Percentiles rank a stretch among this genome's conserved stretches.
Conservation (phyloP, 2,888 invertebrate species). For the Heliconius ethilla region DNA sequence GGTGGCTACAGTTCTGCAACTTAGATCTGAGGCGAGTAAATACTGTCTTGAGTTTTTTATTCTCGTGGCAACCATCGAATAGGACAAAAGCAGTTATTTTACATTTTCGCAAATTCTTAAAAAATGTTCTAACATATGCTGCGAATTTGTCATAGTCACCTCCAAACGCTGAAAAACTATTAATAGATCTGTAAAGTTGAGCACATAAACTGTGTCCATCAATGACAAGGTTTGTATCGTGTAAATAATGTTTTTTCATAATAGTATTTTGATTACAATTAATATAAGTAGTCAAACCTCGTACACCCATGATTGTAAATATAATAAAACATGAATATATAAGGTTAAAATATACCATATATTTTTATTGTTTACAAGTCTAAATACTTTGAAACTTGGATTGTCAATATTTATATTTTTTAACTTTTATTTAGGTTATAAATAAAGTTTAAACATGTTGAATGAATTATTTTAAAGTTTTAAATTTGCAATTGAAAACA, state of each 20-base stretch:
- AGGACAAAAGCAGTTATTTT: constrained; percentile 87
- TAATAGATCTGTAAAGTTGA: constrained; percentile 84
- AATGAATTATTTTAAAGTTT: neutral
- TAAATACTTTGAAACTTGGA: no score
- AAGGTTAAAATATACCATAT: no score
- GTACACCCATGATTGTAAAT: constrained; percentile 86
- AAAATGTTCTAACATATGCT: constrained; percentile 84
- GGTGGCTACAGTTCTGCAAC: constrained; percentile 80
- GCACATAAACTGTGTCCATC: constrained; percentile 91
- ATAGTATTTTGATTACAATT: constrained; percentile 84
- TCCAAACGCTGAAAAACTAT: constrained; percentile 88
- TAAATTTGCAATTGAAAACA: neutral
- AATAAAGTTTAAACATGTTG: neutral
- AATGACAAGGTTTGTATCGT: constrained; percentile 86
- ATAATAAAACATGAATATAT: constrained; percentile 3
- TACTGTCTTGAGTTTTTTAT: constrained; percentile 86
- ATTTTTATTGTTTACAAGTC: no score
- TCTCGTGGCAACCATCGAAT: constrained; percentile 90
- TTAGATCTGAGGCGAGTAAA: constrained; percentile 82
- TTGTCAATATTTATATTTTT: no score
- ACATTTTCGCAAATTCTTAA: constrained; percentile 86
- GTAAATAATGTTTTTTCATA: constrained; percentile 84
- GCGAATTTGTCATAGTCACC: constrained; percentile 92
- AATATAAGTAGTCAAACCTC: constrained; percentile 91
- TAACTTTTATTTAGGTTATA: neutral